Conservation (phyloP, 2,797 vertebrate species). For the Phoebastria nigripes region DNA sequence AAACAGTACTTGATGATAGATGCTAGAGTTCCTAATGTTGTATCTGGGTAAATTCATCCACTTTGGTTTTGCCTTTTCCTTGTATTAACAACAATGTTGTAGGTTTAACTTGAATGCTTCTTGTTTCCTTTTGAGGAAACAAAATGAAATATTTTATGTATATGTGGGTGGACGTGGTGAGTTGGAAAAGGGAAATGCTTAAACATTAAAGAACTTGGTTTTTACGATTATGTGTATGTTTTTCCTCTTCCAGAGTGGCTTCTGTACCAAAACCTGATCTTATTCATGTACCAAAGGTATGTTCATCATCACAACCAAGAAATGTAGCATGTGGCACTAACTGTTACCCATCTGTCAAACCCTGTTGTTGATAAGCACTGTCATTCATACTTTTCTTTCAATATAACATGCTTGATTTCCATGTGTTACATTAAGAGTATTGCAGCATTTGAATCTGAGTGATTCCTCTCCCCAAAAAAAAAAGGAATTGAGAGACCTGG, state of each 20-base stretch:
- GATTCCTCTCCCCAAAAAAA: neutral
- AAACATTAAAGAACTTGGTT: neutral
- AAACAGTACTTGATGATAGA: neutral
- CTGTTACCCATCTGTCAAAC: neutral
- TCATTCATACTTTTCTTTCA: neutral
- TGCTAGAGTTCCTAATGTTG: neutral
- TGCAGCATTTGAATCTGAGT: neutral
- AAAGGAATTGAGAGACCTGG: neutral
- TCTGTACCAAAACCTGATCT: conserved; percentile 75
- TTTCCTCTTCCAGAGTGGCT: conserved; percentile 78
- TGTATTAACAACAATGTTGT: neutral
- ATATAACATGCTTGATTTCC: neutral
- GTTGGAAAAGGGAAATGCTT: neutral
- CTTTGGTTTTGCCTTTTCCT: neutral
- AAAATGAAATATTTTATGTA: neutral
- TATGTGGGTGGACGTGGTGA: neutral
- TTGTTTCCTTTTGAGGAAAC: neutral
- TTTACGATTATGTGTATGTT: neutral
- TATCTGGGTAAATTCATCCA: neutral
- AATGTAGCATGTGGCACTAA: neutral
- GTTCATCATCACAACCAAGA: conserved; percentile 27
- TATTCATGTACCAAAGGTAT: conserved; percentile 81
- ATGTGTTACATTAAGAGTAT: neutral
- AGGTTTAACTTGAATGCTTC: neutral
- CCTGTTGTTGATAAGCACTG: neutral